Percentiles rank a stretch among this genome's conserved stretches.
phyloP scores from a whole-genome alignment of 2,113 vertebrate species.

The Craseonycteris thonglongyai region DNA sequence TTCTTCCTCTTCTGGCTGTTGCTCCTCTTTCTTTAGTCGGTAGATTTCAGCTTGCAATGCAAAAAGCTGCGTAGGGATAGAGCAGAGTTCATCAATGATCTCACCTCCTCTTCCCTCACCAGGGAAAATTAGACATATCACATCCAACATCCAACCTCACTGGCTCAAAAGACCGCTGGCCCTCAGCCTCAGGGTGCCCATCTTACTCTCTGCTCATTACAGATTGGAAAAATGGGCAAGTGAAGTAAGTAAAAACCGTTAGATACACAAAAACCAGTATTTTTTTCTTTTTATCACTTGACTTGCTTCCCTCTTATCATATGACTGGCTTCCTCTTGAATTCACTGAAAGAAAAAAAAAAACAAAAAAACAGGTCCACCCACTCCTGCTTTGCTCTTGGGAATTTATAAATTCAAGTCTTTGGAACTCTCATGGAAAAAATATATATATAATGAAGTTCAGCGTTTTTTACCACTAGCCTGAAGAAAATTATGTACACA shows the following conservation, averaged over 20 bases:
- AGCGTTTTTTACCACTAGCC: not conserved
- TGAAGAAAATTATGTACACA: not conserved
- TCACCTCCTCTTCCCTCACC: not conserved
- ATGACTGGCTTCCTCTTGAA: conserved; percentile 4
- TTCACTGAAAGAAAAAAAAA: too few species aligned
- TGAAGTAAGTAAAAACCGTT: not conserved
- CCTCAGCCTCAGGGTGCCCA: not conserved
- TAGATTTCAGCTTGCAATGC: conserved; percentile 89
- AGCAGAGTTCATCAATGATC: not conserved
- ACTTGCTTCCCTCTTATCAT: not conserved
- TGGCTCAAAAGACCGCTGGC: not conserved
- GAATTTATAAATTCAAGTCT: not conserved
- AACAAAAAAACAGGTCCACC: not conserved
- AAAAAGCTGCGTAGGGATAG: conserved; percentile 84
- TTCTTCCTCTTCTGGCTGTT: conserved; percentile 81
- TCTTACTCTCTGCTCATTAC: not conserved
- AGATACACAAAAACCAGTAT: not conserved
- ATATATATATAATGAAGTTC: not conserved
- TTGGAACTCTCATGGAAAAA: not conserved
- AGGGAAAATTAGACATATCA: not conserved
- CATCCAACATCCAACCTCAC: not conserved
- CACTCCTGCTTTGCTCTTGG: not conserved
- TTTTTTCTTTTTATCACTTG: not conserved
- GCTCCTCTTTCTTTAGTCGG: conserved; percentile 83
- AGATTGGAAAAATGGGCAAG: not conserved